Conservation (phyloP, 2,113 vertebrate species). For the Meleagris gallopavo region DNA sequence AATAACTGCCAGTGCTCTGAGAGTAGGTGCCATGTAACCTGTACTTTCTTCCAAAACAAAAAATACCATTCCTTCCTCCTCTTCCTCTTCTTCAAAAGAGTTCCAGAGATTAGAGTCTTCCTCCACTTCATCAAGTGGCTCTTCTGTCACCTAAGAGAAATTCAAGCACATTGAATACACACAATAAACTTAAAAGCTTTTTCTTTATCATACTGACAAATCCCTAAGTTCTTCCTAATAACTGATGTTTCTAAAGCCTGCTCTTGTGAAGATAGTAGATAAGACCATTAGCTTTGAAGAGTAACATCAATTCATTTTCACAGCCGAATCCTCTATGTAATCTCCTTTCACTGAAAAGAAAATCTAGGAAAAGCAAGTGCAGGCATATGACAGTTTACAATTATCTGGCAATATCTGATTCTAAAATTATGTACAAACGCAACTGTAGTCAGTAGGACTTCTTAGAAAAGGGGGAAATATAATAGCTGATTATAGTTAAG, state of each 20-base stretch:
- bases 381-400: neutral
- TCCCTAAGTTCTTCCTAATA: neutral
- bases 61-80: conserved; percentile 88
- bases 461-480: neutral
- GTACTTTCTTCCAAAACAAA: conserved; percentile 97
- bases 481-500: neutral
- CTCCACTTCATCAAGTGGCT: conserved; percentile 87
- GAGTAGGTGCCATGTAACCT: conserved; percentile 95
- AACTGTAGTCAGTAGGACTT: neutral
- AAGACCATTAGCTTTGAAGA: neutral
- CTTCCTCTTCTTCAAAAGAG: conserved; percentile 88
- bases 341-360: neutral
- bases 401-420: neutral
- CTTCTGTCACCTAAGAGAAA: conserved; percentile 90
- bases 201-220: neutral
- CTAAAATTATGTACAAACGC: neutral
- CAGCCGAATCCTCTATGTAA: neutral
- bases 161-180: neutral
- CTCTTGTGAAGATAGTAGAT: neutral
- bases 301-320: neutral
- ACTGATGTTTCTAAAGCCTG: neutral
- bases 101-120: conserved; percentile 88
- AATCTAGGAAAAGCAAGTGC: neutral
- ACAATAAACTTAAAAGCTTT: neutral
- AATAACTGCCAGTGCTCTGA: conserved; percentile 89